Percentiles rank a stretch among this genome's conserved stretches.
phyloP scores from a whole-genome alignment of 1,140 invertebrate species.

The Drosophila ananassae region DNA sequence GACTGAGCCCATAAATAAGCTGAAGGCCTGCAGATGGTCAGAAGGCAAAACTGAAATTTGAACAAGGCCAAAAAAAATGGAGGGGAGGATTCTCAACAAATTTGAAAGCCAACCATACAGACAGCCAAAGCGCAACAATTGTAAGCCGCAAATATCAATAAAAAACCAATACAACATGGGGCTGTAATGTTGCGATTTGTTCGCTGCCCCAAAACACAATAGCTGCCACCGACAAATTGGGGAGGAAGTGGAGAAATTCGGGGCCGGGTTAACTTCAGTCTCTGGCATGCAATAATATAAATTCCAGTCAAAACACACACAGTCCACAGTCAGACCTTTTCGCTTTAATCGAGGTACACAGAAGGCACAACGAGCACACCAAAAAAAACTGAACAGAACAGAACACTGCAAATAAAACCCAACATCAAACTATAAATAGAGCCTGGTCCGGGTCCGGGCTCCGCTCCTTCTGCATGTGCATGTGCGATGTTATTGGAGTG shows the following conservation, averaged over 20 bases:
- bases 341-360: constrained; percentile 33
- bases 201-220: constrained; percentile 16
- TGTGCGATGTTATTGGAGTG: constrained; percentile 55
- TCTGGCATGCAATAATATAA: constrained; percentile 77
- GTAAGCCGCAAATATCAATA: constrained; percentile 67
- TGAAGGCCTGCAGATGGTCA: constrained; percentile 15
- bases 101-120: constrained; percentile 19
- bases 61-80: constrained; percentile 56
- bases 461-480: constrained; percentile 6
- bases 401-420: constrained; percentile 44
- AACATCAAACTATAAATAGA: constrained; percentile 64
- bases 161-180: constrained; percentile 41
- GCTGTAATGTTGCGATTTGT: constrained; percentile 62
- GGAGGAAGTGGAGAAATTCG: constrained; percentile 5
- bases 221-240: constrained; percentile 2
- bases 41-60: constrained; percentile 9
- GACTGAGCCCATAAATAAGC: constrained; percentile 46
- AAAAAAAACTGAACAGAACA: constrained; percentile 3
- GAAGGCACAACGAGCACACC: constrained; percentile 1
- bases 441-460: constrained; percentile 1
- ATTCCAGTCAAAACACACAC: constrained; percentile 51
- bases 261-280: constrained; percentile 40
- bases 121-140: constrained; percentile 54
- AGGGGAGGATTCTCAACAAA: constrained; percentile 33
- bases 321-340: constrained; percentile 21